Base-by-base conservation (phyloP, 2,888 invertebrate species). In the Zygogramma bicolorata region DNA sequence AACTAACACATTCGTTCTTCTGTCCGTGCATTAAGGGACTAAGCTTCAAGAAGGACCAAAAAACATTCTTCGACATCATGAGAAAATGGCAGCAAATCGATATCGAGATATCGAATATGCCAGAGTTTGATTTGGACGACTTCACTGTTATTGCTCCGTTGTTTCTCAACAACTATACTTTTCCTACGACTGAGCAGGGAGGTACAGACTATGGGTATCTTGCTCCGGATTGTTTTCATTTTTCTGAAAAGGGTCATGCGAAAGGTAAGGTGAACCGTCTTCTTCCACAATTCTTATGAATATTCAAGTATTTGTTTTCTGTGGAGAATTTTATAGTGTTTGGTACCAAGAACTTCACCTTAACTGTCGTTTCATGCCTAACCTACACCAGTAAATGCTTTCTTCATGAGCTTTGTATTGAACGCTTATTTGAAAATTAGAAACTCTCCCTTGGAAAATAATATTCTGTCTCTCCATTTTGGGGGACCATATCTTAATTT, bases 161-260 rank as follows among this genome's bases (percentile, higher is more conserved):
- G 0, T 89, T 89, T 76, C 83, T 89, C 0, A 81, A 83, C 40
- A 84, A 90, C 59, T 65, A 87, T 0, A 80, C 80, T 4, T 83
- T 90, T 61, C 90, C 91, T 0, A 81, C 71, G 18, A 82, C 71
- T 0, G 75, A 82, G 1, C 81, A 88, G 57, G 89, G 89, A 0
- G 75, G 75, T 0, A 84, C 87, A 0, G 91, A 92, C 83, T 86
- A 87, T 42, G 84, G 88, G 0, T 90, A 88, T 81, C 83, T 91
- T 60, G 89, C 91, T 0, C 83, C 85, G 40, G 92, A 92, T 81
- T 92, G 92, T 81, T 92, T 92, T 77, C 92, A 92, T 81, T 84
- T 91, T 5, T 91, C 90, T 76, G 92, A 92, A 81, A 90, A 89
- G 77, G 87, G 88, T 15, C 89, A 91, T 74, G 90, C 91, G 1